Evolutionary conservation across 2,888 invertebrate species (phyloP), one percentile per base, ranked within the genome.

Genomic region (Gortyna flavago): DNA sequence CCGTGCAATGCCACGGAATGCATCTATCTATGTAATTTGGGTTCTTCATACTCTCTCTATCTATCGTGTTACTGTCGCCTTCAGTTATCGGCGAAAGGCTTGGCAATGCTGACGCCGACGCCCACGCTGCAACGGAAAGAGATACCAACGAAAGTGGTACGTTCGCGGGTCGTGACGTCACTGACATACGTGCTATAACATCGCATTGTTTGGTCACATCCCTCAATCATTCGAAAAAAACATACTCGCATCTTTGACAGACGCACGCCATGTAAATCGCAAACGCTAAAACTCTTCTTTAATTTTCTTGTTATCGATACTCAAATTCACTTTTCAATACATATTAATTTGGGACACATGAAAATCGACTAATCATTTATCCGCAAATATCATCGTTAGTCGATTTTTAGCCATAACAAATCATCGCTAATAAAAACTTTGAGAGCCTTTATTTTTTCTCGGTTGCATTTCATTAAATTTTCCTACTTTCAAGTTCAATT

Each of bases 81-180:
- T 91, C 95, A 96, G 96, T 93, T 92, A 89, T 93, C 96, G 87
- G 92, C 95, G 90, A 95, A 95, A 92, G 96, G 95, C 90, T 93
- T 96, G 94, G 93, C 71, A 64, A 71, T 93, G 91, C 90, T 94
- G 90, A 93, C 95, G 85, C 94, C 95, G 89, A 94, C 94, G 90
- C 94, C 93, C 88, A 90, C 94, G 90, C 93, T 95, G 88, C 95
- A 92, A 89, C 91, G 91, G 90, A 93, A 91, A 90, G 92, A 92
- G 87, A 91, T 89, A 79, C 75, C 90, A 75, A 81, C 85, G 85
- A 88, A 93, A 85, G 90, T 94, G 95, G 95, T 95, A 96, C 92
- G 96, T 95, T 89, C 80, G 89, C 89, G 91, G 90, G 88, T 88
- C 88, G 90, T 89, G 89, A 89, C 89, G 90, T 90, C 87, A 89